Base-by-base conservation (phyloP, 2,888 invertebrate genomes). In the Phaedon cochleariae region DNA sequence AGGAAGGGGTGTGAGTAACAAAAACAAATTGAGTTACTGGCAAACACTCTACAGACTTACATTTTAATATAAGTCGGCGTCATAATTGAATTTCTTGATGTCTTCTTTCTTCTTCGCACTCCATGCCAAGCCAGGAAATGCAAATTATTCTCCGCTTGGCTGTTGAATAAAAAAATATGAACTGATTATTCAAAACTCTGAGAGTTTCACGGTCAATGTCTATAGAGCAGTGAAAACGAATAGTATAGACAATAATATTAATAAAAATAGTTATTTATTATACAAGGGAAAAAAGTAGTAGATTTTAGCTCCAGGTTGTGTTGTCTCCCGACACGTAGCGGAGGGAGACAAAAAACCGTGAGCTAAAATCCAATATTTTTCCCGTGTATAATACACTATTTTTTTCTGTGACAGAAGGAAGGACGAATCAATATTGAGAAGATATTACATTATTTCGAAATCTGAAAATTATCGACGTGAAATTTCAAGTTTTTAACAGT, bases 1-100 rank as follows among this genome's bases (percentile, higher is more conserved):
- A 71, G 73, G 74, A 76, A 77, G 77, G 77, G 63, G 21, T 62
- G 65, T 34, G 76, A 41, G 41, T 77, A 77, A 78, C 77, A 80
- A 81, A 75, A 80, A 81, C 80, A 82, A 81, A 82, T 82, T 81
- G 79, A 81, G 81, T 80, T 81, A 78, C 72, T 77, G 74, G 78
- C 78, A 80, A 81, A 81, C 80, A 80, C 79, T 80, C 81, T 79
- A 76, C 76, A 76, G 77, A 75, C 77, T 78, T 76, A 77, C 77
- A 76, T 77, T 80, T 81, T 80, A 79, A 78, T 79, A 79, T 76
- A 75, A 77, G 73, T 76, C 74, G 68, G 70, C 73, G 67, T 75
- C 75, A 75, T 77, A 77, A 77, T 77, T 77, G 77, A 77, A 76
- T 76, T 73, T 75, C 73, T 71, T 67, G 74, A 73, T 73, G 72